Base-by-base conservation (phyloP, 2,113 vertebrate genomes). In the Muntiacus muntjak region DNA sequence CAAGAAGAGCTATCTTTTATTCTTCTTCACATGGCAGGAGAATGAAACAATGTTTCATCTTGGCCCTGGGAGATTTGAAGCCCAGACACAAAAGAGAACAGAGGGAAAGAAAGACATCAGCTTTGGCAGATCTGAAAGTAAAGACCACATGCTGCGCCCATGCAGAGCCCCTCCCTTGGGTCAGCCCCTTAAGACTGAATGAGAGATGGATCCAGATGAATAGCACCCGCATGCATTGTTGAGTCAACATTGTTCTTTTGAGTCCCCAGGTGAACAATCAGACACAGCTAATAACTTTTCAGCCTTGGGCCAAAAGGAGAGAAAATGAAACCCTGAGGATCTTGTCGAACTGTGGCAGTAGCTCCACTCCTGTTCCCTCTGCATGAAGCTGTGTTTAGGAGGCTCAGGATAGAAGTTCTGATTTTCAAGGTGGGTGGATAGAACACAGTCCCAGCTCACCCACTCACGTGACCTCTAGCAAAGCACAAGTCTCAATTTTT, bases 21-120 rank as follows among this genome's bases (percentile, higher is more conserved):
- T 96, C 86, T 55, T 94, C 87, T 93, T 94, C 88, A 87, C 55
- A 25, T 5, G 54, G 94, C 36, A 89, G 25, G 81, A 97, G 7
- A 86, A 95, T 97, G 82, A 97, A 97, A 94, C 30, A 1, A 16
- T 91, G 55, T 95, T 98, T 98, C 60, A 96, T 98, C 91, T 95
- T 87, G 87, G 88, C 55, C 91, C 82, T 45, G 36, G 30, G 89
- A 97, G 36, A n/a, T 91, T 91, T 91, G 89, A 96, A 94, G 60
- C 57, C 93, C 74, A 97, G 88, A 95, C 89, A 96, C 60, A 96
- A 97, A 97, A 50, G 45, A 67, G 67, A 83, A 55, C 28, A 71
- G 52, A 94, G 47, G 25, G 28, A 86, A 96, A 85, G 67, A 60
- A 89, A 94, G 40, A 67, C 23, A 81, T 8, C 47, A 40, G 74